Conservation (phyloP, 2,888 invertebrate genomes). For the Miltochrista miniata region DNA sequence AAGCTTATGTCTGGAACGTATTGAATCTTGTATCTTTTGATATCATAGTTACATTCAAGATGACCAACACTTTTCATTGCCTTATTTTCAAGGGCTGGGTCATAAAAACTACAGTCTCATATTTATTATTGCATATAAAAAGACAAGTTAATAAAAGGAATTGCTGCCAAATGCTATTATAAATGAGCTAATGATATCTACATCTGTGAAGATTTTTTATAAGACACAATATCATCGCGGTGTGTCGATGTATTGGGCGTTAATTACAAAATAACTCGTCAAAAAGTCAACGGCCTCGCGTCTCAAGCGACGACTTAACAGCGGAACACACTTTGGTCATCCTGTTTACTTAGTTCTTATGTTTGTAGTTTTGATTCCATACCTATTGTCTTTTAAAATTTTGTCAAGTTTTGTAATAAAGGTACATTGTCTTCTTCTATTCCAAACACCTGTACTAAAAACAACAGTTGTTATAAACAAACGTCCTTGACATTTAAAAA, state of each 20-base stretch:
- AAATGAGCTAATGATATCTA: slow-evolving; percentile 45
- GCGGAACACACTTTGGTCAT: slow-evolving; percentile 37
- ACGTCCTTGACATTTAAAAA: slow-evolving; percentile 23
- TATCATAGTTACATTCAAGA: slow-evolving; percentile 28
- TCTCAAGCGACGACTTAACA: slow-evolving; percentile 39
- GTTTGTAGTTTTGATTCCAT: slow-evolving; percentile 30
- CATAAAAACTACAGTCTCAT: slow-evolving; percentile 7
- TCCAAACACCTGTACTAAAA: slow-evolving; percentile 2
- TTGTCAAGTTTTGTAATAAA: slow-evolving; percentile 12
- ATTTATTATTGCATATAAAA: slow-evolving; percentile 41
- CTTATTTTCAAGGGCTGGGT: too few species aligned
- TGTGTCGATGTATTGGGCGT: slow-evolving; percentile 51
- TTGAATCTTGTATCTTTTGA: slow-evolving; percentile 40
- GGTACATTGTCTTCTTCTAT: slow-evolving; percentile 4
- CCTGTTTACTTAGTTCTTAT: slow-evolving; percentile 33
- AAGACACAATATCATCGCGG: slow-evolving; percentile 41
- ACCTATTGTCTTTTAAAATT: neutral
- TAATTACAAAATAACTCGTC: slow-evolving; percentile 63
- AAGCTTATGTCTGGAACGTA: slow-evolving; percentile 55
- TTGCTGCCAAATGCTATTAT: slow-evolving; percentile 43
- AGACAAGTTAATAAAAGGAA: slow-evolving; percentile 44
- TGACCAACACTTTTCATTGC: too few species aligned
- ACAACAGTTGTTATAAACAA: neutral
- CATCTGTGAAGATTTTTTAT: slow-evolving; percentile 47
- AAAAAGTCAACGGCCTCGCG: slow-evolving; percentile 55